These are phyloP conservation scores for Auanema freiburgensis DNA, from an alignment of 2,888 invertebrate species.

Conservation along the genomic window DNA sequence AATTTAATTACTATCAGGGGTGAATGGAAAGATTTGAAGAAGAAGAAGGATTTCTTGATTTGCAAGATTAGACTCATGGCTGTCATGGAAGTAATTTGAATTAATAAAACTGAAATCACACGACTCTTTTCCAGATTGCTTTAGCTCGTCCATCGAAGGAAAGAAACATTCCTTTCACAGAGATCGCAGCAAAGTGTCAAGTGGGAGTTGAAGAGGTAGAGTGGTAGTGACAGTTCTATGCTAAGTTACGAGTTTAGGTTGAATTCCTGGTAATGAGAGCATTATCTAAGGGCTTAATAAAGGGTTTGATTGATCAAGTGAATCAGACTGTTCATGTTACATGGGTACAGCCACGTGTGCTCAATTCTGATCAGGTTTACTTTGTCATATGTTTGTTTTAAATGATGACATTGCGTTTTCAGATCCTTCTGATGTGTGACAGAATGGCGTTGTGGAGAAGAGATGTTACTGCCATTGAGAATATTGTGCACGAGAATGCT, in stretches of 20 bases:
- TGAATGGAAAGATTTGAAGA: conserved; percentile 64
- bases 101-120: neutral
- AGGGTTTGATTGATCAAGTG: conserved; percentile 72
- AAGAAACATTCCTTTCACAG: conserved; percentile 81
- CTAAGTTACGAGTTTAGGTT: conserved; percentile 68
- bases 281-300: conserved; percentile 86
- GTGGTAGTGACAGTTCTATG: neutral
- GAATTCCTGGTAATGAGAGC: conserved; percentile 97
- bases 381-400: conserved; percentile 1
- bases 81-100: conserved; percentile 83
- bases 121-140: conserved; percentile 77
- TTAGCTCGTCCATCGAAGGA: conserved; percentile 88
- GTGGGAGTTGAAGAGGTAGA: conserved; percentile 72
- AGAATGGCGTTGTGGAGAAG: conserved; percentile 77
- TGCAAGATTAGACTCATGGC: conserved; percentile 93
- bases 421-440: conserved; percentile 77
- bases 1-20: conserved; percentile 9
- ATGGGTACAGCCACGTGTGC: conserved; percentile 83
- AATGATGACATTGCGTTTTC: conserved; percentile 45
- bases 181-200: conserved; percentile 84
- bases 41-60: conserved; percentile 50
- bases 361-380: conserved; percentile 73
- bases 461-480: conserved; percentile 77
- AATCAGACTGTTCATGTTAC: conserved; percentile 76
- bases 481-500: conserved; percentile 76